Base-by-base conservation (phyloP, 1,140 invertebrate species). In the Drosophila teissieri region DNA sequence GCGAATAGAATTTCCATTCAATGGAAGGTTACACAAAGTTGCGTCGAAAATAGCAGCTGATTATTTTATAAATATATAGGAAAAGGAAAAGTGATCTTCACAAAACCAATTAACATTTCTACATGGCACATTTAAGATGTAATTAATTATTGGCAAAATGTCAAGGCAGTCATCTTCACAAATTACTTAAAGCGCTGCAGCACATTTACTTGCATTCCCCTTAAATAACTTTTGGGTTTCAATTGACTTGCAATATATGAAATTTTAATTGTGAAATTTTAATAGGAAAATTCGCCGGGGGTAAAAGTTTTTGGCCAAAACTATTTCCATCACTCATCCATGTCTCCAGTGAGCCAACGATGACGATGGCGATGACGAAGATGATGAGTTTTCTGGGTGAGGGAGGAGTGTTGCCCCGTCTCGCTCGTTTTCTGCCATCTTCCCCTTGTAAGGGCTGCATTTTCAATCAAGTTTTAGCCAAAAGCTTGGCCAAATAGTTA, bases 401-500 rank as follows among this genome's bases (percentile, higher is more conserved):
- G n/a, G n/a, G 37, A n/a, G 12, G 34, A 63, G 60, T 63, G 37
- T 12, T 27, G 8, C 2, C 11, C 19, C 34, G 10, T 27, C 37
- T 40, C 31, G 6, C 24, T 27, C n/a, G 3, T 8, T 48, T 48
- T 15, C 31, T 3, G 19, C 12, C 34, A 5, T 17, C 37, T 44
- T 8, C 7, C 6, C 10, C 62, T 40, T 19, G 7, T 44, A 36
- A 15, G 37, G 19, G 5, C 6, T 70, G 42, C 37, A 74, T 55
- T 74, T 74, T 75, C 72, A 75, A 74, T 75, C 72, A 74, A 65
- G 27, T 75, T 54, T 54, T 73, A 36, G 49, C 69, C 44, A 74
- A 74, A 74, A 74, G 72, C 72, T 64, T 64, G 58, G 72, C 70
- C 72, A 74, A 74, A 74, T 74, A 74, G 72, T 74, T 74, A 74